A percentile compares a stretch with the other conserved stretches of the same genome.
Evolutionary conservation across 2,888 invertebrate species (phyloP).

Genomic region (Dryocosmus kuriphilus): DNA sequence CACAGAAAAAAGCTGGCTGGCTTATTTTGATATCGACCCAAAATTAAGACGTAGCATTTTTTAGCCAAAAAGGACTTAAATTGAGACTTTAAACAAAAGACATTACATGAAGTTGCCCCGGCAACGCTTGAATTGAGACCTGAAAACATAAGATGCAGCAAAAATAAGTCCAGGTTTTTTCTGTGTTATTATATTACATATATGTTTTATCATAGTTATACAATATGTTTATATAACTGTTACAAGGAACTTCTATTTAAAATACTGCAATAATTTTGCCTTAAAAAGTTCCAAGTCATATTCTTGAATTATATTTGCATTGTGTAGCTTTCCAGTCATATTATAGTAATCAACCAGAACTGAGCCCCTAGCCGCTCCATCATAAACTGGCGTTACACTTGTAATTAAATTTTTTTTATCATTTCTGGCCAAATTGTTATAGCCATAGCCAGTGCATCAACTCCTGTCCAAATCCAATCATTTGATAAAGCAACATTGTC

Average conservation of each 20-base stretch:
- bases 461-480: constrained; percentile 49
- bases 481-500: constrained; percentile 69
- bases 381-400: constrained; percentile 60
- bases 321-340: constrained; percentile 14
- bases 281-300: constrained; percentile 8
- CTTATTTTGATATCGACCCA: too few relatives aligned
- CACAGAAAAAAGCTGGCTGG: too few relatives aligned
- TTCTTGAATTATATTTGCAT: constrained; percentile 42
- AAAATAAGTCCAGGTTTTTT: too few relatives aligned
- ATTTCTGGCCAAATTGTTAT: constrained; percentile 61
- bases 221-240: too few relatives aligned
- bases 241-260: not conserved
- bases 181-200: too few relatives aligned
- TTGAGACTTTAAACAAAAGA: too few relatives aligned
- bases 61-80: too few relatives aligned
- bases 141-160: too few relatives aligned
- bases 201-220: too few relatives aligned
- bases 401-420: constrained; percentile 32
- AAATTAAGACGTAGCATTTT: too few relatives aligned
- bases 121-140: too few relatives aligned
- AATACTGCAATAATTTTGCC: not conserved
- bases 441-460: constrained; percentile 64
- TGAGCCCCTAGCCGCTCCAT: constrained; percentile 62
- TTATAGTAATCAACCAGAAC: constrained; percentile 63
- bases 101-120: too few relatives aligned